Base-by-base conservation (phyloP, 2,797 vertebrate genomes). In the Microctenopoma stevenorrisi region DNA sequence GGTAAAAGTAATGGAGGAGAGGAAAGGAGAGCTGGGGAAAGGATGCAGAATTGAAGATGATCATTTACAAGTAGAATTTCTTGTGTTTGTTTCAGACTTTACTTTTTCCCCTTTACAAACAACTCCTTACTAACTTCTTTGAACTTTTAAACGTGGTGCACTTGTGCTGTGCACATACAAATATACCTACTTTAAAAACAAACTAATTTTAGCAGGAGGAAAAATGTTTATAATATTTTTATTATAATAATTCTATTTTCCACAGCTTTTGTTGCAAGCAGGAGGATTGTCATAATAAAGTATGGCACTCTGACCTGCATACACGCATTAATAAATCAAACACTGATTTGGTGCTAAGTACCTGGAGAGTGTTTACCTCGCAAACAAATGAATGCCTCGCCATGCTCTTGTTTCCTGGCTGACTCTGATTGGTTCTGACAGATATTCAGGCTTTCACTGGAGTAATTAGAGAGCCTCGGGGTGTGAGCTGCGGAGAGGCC, bases 401-500 rank as follows among this genome's bases (percentile, higher is more conserved):
- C 75, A 49, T 73, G 83, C 57, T 78, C 63, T 58, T 52, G 69
- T 79, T 88, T 84, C 74, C 67, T 55, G 63, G 78, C 66, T 5
- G 60, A 64, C 58, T 74, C 51, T 88, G 86, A 92, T 92, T 89
- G 86, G 84, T 86, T 82, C 84, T 89, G 92, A 93, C 92, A 93
- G 87, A 91, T 90, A 88, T 87, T 87, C 83, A 59, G 81, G 78
- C 83, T 85, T 83, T 81, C 63, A 75, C 73, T 69, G 83, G 74
- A 89, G 90, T 92, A 92, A 93, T 92, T 91, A 91, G 89, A 87
- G 87, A 81, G 88, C 92, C 90, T 86, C 60, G 25, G 86, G 89
- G 83, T 78, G 84, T 38, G 86, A 84, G 84, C 51, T 37, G 77
- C 84, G 70, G 74, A 85, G 68, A 84, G 79, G 86, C 89, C 87